These are phyloP conservation scores for Enteromius unitaeniatus DNA, from an alignment of 2,797 vertebrate species.

Conservation along the genomic window DNA sequence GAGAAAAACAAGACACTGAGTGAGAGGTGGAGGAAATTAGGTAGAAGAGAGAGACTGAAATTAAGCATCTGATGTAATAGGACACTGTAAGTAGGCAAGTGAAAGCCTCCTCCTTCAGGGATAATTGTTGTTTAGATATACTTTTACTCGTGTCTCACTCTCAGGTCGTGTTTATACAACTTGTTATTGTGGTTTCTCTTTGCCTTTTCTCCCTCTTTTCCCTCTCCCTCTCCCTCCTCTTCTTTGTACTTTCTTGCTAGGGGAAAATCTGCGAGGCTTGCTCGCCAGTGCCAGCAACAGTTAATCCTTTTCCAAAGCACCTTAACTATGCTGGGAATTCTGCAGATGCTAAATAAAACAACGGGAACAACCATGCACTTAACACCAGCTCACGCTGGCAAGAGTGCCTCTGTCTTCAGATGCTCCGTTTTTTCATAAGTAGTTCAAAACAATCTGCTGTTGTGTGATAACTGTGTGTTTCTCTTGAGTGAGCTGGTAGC, in stretches of 20 bases:
- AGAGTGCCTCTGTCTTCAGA: conserved; percentile 60
- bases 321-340: conserved; percentile 68
- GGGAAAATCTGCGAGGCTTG: conserved; percentile 61
- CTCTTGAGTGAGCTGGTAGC: conserved; percentile 60
- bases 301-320: conserved; percentile 68
- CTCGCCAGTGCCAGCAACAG: conserved; percentile 59
- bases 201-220: conserved; percentile 48
- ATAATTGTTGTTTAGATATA: conserved; percentile 61
- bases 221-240: conserved; percentile 41
- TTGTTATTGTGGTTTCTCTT: conserved; percentile 53
- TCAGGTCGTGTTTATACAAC: conserved; percentile 58
- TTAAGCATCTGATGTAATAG: conserved; percentile 44
- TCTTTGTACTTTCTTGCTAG: conserved; percentile 61
- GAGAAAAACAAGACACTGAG: conserved; percentile 48
- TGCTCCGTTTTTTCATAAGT: conserved; percentile 52
- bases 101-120: conserved; percentile 56
- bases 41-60: background rate
- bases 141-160: conserved; percentile 50
- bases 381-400: conserved; percentile 62
- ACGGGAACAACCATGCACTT: conserved; percentile 65
- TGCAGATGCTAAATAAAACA: conserved; percentile 64
- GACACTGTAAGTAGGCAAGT: conserved; percentile 50
- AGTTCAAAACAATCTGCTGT: conserved; percentile 75
- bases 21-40: background rate
- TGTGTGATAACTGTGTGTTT: conserved; percentile 77